Evolutionary conservation across 2,113 vertebrate genomes (phyloP).

Genomic region (Lamprotornis superbus): DNA sequence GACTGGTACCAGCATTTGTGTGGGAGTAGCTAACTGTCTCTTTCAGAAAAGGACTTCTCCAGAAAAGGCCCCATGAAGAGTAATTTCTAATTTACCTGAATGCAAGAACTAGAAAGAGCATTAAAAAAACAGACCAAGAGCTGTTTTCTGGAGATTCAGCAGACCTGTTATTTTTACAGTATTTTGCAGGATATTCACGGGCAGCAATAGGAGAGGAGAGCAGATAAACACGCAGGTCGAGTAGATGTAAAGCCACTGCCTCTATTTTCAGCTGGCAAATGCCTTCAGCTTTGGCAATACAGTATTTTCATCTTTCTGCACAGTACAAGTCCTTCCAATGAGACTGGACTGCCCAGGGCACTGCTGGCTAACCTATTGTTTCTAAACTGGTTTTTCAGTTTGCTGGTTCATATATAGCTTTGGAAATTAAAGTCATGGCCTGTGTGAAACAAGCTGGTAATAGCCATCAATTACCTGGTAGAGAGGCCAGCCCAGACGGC

Average conservation of each 20-base stretch:
- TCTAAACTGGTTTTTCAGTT: background rate
- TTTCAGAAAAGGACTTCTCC: background rate
- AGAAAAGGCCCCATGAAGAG: background rate
- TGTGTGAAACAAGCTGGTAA: background rate
- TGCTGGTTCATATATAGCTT: background rate
- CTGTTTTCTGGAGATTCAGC: background rate
- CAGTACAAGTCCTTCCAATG: fast-evolving
- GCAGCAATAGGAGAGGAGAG: background rate
- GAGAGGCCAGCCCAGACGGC: background rate
- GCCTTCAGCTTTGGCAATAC: background rate
- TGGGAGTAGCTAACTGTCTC: background rate
- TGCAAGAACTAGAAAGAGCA: background rate
- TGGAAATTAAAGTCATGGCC: slow-evolving; percentile 1
- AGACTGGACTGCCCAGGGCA: background rate
- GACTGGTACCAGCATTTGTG: background rate
- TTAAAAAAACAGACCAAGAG: background rate
- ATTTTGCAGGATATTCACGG: background rate
- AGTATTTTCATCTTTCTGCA: background rate
- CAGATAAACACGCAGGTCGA: background rate
- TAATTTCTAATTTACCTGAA: background rate
- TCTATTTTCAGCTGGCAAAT: background rate
- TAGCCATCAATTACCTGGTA: background rate
- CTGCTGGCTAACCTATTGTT: background rate
- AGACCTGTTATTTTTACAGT: background rate
- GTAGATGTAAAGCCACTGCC: background rate